Evolutionary conservation across 2,888 invertebrate genomes (phyloP), one percentile per base, ranked within the genome.

Genomic region (Steromphala cineraria): DNA sequence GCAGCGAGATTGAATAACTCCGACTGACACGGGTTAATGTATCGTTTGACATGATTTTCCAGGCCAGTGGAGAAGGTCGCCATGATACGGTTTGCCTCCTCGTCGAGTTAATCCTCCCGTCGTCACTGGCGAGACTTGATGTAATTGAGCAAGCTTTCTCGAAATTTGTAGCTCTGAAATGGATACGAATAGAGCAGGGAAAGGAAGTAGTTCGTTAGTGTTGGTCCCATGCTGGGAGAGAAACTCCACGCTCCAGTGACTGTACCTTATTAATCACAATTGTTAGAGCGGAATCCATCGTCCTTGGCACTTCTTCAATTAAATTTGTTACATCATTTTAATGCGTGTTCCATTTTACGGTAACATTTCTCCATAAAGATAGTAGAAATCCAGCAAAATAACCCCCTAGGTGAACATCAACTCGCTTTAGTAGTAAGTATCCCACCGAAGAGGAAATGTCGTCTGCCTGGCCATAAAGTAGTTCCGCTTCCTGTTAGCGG

Each of bases 1-100:
- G 71, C 71, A 71, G 71, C 36, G 53, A n/a, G 76, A 76, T 55
- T 76, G 76, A 76, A 55, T 55, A 76, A 76, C 76, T 55, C 24
- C 31, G 17, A 28, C n/a, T 21, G 76, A 76, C 76, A 76, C n/a
- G 53, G 76, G 36, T 76, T 76, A 76, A 55, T 55, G 76, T 55
- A 21, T 76, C 76, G 53, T 55, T 76, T 53, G 53, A 55, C 76
- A 76, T 36, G 55, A 76, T 76, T 55, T 76, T 76, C 76, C 55
- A 76, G 31, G 36, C 36, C 31, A 55, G n/a, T 71, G 19, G n/a
- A 40, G 36, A 40, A 71, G 71, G 31, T 36, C 28, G 71, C 40
- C 71, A 71, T 71, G 71, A 71, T 71, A 71, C 40, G 71, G 71
- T 36, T 36, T 19, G 17, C 55, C 24, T 55, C 28, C 28, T 24